phyloP scores from a whole-genome alignment of 2,888 invertebrate species.

The Acanthacorydalis orientalis region DNA sequence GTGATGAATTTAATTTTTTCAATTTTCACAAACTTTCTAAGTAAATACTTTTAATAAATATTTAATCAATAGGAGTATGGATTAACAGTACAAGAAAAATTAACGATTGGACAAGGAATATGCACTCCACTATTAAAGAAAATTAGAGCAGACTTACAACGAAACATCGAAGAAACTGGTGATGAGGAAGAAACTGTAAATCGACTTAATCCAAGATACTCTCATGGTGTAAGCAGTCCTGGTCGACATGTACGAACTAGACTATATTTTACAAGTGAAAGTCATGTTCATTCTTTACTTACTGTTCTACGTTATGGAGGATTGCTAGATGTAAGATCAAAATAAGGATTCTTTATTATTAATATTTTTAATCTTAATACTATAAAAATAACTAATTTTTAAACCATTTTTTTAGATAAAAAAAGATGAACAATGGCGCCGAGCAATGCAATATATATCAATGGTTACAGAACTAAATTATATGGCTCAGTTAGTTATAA shows the following conservation, averaged over 20 bases:
- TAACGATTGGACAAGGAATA: conserved; percentile 93
- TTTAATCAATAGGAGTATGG: conserved; percentile 68
- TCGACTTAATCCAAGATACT: conserved; percentile 90
- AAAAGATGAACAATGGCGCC: conserved; percentile 93
- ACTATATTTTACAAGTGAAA: conserved; percentile 98
- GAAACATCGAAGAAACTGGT: conserved; percentile 78
- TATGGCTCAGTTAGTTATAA: conserved; percentile 97
- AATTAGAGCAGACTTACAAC: conserved; percentile 83
- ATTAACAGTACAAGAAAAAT: conserved; percentile 83
- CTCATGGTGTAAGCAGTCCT: conserved; percentile 94
- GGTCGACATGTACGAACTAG: conserved; percentile 94
- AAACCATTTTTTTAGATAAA: conserved; percentile 32
- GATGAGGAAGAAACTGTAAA: conserved; percentile 76
- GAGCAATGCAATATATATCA: conserved; percentile 96
- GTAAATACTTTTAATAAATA: too few species aligned
- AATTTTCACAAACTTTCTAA: too few species aligned
- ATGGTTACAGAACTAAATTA: conserved; percentile 98
- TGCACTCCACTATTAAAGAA: conserved; percentile 93
- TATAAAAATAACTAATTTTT: not conserved
- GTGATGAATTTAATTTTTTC: too few species aligned
- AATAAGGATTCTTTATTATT: conserved; percentile 7
- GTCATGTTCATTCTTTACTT: conserved; percentile 94
- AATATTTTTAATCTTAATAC: not conserved
- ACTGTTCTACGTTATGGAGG: conserved; percentile 90
- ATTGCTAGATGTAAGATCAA: conserved; percentile 54